Evolutionary conservation across 2,113 vertebrate genomes (phyloP).

Genomic region (Brachirus orientalis): DNA sequence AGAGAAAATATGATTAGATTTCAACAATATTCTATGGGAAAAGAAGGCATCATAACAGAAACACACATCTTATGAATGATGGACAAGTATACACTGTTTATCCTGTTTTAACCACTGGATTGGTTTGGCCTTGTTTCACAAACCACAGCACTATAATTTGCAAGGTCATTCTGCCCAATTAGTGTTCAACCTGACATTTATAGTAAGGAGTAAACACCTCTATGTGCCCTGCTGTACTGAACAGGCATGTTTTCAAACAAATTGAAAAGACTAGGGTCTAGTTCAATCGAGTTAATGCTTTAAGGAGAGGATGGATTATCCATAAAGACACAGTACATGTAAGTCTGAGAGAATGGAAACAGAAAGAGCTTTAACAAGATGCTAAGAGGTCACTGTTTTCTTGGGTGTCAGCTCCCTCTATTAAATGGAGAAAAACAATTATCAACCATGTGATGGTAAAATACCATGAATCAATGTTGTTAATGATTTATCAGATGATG

Average conservation of each 20-base stretch:
- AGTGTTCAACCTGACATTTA: conserved; percentile 24
- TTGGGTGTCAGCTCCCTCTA: too few species aligned
- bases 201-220: conserved; percentile 9
- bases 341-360: conserved; percentile 29
- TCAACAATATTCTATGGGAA: background rate
- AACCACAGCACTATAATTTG: conserved; percentile 43
- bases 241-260: background rate
- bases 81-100: conserved; percentile 30
- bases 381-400: too few species aligned
- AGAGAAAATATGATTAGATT: background rate
- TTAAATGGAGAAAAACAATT: too few species aligned
- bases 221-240: background rate
- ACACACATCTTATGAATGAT: conserved; percentile 4
- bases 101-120: conserved; percentile 28
- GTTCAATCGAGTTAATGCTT: too few species aligned
- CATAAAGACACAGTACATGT: conserved; percentile 2
- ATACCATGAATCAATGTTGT: too few species aligned
- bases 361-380: too few species aligned
- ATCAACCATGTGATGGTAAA: too few species aligned
- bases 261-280: too few species aligned
- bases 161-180: conserved; percentile 8
- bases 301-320: background rate
- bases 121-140: conserved; percentile 41
- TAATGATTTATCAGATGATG: too few species aligned
- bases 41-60: background rate